Evolutionary conservation across 2,888 invertebrate genomes (phyloP).

Genomic region (Stratiomys singularior): DNA sequence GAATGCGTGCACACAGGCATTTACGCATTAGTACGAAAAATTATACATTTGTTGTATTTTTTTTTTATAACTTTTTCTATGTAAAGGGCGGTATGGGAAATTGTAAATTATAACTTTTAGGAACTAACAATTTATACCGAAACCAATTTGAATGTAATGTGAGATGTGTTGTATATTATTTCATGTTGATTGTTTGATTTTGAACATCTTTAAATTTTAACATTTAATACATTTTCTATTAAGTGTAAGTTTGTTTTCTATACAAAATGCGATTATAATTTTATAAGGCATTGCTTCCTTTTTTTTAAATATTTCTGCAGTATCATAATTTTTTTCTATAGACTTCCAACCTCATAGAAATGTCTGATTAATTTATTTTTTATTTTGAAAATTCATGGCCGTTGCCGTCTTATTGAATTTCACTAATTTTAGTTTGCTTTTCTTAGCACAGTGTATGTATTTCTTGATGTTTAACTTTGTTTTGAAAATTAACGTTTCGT

Average conservation of each 20-base stretch:
- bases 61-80: slow-evolving; percentile 52
- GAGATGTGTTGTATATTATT: slow-evolving; percentile 12
- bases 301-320: too few species aligned
- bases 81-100: slow-evolving; percentile 28
- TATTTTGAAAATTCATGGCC: too few species aligned
- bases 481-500: too few species aligned
- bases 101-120: slow-evolving; percentile 36
- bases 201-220: background rate
- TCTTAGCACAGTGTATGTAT: too few species aligned
- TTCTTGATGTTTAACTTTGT: too few species aligned
- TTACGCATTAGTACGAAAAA: slow-evolving; percentile 67
- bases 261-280: slow-evolving; percentile 41
- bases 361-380: too few species aligned
- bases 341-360: too few species aligned
- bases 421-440: too few species aligned
- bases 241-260: background rate
- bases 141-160: slow-evolving; percentile 42
- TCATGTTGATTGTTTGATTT: slow-evolving; percentile 5
- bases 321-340: too few species aligned
- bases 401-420: too few species aligned
- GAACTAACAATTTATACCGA: slow-evolving; percentile 26
- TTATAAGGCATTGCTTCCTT: too few species aligned
- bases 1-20: slow-evolving; percentile 69
- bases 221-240: background rate
- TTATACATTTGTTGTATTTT: slow-evolving; percentile 66